A percentile compares a stretch with the other conserved stretches of the same genome.
These are phyloP conservation scores for Ataeniobius toweri DNA, from an alignment of 2,797 vertebrate species.

Conservation along the genomic window DNA sequence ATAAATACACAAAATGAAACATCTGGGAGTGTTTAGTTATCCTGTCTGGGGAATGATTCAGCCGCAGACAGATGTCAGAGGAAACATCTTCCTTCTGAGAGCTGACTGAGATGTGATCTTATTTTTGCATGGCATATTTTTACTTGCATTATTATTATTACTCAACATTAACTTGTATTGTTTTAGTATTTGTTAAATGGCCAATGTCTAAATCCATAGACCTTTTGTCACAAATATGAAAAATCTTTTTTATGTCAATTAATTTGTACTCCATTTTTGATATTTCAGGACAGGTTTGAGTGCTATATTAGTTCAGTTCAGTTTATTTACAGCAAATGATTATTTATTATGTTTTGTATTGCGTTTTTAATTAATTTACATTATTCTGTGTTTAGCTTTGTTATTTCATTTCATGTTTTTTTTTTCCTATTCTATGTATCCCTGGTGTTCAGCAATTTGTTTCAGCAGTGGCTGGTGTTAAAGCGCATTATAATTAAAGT, in stretches of 20 bases:
- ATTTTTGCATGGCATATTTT: background rate
- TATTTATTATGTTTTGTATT: too few species aligned
- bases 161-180: background rate
- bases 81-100: background rate
- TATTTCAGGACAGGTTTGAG: background rate
- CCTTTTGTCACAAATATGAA: background rate
- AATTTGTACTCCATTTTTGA: background rate
- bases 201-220: background rate
- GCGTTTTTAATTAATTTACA: too few species aligned
- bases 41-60: conserved; percentile 1
- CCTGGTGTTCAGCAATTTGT: too few species aligned
- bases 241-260: background rate
- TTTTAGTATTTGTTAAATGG: background rate
- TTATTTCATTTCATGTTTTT: too few species aligned
- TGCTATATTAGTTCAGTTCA: background rate
- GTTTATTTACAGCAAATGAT: background rate
- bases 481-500: too few species aligned
- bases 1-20: background rate
- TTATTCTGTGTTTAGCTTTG: too few species aligned
- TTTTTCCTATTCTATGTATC: too few species aligned
- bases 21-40: background rate
- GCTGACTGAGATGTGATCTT: background rate
- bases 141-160: background rate
- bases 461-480: too few species aligned
- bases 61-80: background rate